Evolutionary conservation across 2,888 invertebrate genomes (phyloP), one percentile per base, ranked within the genome.

Genomic region (Tholera decimalis): DNA sequence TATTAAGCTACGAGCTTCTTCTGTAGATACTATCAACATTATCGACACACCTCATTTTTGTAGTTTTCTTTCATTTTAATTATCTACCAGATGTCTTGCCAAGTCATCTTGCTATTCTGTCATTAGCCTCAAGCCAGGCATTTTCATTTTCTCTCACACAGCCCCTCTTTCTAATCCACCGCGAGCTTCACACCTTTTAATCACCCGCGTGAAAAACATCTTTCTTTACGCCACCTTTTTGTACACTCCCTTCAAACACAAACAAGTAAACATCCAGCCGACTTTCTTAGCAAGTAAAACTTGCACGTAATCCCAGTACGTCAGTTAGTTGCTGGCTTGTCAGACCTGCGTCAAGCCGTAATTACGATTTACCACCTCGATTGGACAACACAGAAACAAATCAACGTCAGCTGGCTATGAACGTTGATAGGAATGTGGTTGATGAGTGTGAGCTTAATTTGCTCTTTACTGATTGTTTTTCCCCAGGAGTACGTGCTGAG

Each of bases 341-440:
- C 88, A 84, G 85, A 85, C 90, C 89, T 88, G 77, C 83, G 85
- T 90, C 90, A 89, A 83, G 77, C 61, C 65, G 86, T 89, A 91
- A 90, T 90, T 88, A 87, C 87, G 82, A 89, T 89, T 89, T 86
- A 89, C 87, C 87, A 86, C 85, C 85, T 83, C 82, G 75, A 84
- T 84, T 83, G 83, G 82, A 83, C 85, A 84, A 84, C 85, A 83
- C 79, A 85, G 83, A 85, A 86, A 88, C 86, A 87, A 89, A 88
- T 88, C 85, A 86, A 84, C 83, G 83, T 85, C 87, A 77, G 74
- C 47, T 33, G 22, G 53, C 63, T 67, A 69, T 71, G 66, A 74
- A 69, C 65, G 65, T 30, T 67, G 67, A 64, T 60, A 58, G 58
- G 72, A 66, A 56, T 64, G 61, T 54, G 49, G 73, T 55, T 54